Conservation (phyloP, 2,797 vertebrate species). For the Pelobates cultripes region DNA sequence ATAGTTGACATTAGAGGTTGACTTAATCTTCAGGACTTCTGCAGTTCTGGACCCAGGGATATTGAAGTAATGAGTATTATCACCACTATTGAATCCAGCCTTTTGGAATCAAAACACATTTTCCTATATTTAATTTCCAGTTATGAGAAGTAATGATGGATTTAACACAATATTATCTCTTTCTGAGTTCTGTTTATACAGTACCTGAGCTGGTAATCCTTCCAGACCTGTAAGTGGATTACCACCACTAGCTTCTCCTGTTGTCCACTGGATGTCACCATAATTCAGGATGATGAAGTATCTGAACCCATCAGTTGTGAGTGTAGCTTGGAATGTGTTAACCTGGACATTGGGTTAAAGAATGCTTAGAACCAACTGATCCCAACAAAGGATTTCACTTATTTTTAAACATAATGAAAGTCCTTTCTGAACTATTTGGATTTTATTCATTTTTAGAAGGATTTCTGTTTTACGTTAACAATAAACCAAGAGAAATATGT, state of each 20-base stretch:
- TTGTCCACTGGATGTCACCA: slow-evolving; percentile 54
- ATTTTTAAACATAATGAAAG: no score
- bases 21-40: neutral
- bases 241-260: slow-evolving; percentile 18
- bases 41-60: slow-evolving; percentile 47
- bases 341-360: slow-evolving; percentile 23
- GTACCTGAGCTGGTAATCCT: slow-evolving; percentile 53
- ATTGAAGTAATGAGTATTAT: slow-evolving; percentile 52
- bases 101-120: neutral
- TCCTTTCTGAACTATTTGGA: no score
- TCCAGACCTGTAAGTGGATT: slow-evolving; percentile 38
- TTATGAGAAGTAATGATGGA: no score
- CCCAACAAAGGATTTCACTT: no score
- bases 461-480: no score
- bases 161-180: no score
- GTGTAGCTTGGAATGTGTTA: slow-evolving; percentile 59
- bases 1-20: slow-evolving; percentile 41
- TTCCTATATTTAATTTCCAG: no score
- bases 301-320: neutral
- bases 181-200: no score
- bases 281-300: slow-evolving; percentile 61
- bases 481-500: no score
- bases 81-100: slow-evolving; percentile 59
- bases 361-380: neutral
- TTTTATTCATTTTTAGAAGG: no score